Evolutionary conservation across 2,888 invertebrate species (phyloP).

Genomic region (Lasioglossum figueresi): DNA sequence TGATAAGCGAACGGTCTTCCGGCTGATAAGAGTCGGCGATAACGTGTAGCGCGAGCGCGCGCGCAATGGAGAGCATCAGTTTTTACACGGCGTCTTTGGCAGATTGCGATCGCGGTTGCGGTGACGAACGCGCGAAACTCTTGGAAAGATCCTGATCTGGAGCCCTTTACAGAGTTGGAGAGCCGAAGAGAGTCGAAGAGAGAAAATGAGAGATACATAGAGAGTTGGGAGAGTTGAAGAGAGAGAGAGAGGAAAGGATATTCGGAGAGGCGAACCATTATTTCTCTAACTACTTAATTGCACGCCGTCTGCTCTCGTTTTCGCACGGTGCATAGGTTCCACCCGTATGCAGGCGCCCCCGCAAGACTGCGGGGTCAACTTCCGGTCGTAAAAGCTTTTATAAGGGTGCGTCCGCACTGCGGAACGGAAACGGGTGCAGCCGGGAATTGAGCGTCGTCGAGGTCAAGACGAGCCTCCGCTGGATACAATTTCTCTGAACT

Average conservation of each 20-base stretch:
- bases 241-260: not conserved
- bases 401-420: slow-evolving; percentile 72
- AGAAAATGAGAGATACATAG: not conserved
- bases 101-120: slow-evolving; percentile 27
- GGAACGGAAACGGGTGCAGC: slow-evolving; percentile 68
- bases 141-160: not conserved
- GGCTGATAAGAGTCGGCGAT: slow-evolving; percentile 79
- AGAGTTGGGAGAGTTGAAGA: not conserved
- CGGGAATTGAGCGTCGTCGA: slow-evolving; percentile 51
- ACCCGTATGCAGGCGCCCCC: slow-evolving; percentile 55
- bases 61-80: not conserved
- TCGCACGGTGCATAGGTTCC: slow-evolving; percentile 33
- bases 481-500: slow-evolving; percentile 13
- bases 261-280: slow-evolving; percentile 58
- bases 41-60: slow-evolving; percentile 42
- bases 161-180: not conserved
- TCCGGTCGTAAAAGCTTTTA: slow-evolving; percentile 77
- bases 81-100: slow-evolving; percentile 26
- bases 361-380: slow-evolving; percentile 72
- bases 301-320: slow-evolving; percentile 36
- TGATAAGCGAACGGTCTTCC: slow-evolving; percentile 72
- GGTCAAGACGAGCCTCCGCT: slow-evolving; percentile 29
- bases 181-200: not conserved
- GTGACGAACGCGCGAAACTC: not conserved
- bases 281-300: slow-evolving; percentile 59